Evolutionary conservation across 2,797 vertebrate species (phyloP).

Genomic region (Euphonia xanthogaster): DNA sequence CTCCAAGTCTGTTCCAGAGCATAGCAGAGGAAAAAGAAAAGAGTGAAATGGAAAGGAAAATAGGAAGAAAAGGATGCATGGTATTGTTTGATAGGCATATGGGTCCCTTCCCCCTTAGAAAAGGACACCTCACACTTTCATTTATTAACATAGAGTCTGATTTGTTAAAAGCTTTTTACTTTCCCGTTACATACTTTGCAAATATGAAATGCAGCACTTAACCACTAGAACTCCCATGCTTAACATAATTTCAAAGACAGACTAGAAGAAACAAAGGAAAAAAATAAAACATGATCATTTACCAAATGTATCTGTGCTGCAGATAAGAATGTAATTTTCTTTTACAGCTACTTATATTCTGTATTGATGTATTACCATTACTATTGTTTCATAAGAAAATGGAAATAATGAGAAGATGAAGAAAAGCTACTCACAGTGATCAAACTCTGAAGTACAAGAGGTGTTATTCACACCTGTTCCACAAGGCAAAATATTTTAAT

Average conservation of each 20-base stretch:
- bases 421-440: background rate
- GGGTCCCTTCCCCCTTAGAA: background rate
- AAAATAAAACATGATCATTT: background rate
- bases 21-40: background rate
- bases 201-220: background rate
- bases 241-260: background rate
- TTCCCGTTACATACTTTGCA: background rate
- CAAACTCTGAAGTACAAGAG: background rate
- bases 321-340: background rate
- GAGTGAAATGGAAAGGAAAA: background rate
- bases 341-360: background rate
- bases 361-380: background rate
- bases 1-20: background rate
- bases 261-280: background rate
- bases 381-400: background rate
- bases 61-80: background rate
- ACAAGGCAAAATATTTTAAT: background rate
- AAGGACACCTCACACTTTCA: background rate
- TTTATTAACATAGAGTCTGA: background rate
- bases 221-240: background rate
- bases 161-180: background rate
- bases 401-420: background rate
- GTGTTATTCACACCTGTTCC: background rate
- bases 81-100: background rate
- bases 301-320: background rate